Conservation (phyloP, 2,113 vertebrate species). For the Cochlearius cochlearius region DNA sequence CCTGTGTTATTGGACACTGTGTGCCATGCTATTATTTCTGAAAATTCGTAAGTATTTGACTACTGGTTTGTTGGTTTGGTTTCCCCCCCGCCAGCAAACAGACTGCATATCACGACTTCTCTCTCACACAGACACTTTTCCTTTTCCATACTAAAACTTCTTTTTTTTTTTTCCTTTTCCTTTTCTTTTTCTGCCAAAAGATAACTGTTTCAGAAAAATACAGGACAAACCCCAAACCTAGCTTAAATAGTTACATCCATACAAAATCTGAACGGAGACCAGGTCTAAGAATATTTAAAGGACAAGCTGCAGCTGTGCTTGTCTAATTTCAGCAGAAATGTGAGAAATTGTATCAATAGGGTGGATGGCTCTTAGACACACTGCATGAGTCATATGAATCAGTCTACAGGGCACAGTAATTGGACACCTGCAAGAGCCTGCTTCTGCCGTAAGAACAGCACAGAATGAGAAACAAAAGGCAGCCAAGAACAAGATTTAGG, state of each 20-base stretch:
- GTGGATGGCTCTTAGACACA: not conserved
- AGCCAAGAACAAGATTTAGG: not conserved
- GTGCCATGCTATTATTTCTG: not conserved
- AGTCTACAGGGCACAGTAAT: not conserved
- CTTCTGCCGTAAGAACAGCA: not conserved
- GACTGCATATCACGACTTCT: not conserved
- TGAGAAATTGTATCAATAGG: constrained; percentile 16
- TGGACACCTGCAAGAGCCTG: not conserved
- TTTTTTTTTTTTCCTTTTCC: not conserved
- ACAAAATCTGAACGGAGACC: not conserved
- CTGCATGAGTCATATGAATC: not conserved
- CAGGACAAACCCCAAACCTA: not conserved
- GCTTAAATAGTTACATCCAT: not conserved
- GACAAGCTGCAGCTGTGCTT: constrained; percentile 9
- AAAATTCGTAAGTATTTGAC: not conserved
- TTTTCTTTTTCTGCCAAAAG: not conserved
- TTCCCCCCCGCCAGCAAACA: not conserved
- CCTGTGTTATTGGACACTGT: too few relatives aligned
- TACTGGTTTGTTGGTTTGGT: not conserved
- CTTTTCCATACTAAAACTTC: not conserved
- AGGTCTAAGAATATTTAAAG: not conserved
- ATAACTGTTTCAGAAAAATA: not conserved
- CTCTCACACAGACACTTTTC: not conserved
- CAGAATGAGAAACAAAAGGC: not conserved
- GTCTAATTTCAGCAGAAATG: constrained; percentile 11